Conservation (phyloP, 2,797 vertebrate genomes). For the Poeciliopsis paucimaculata region DNA sequence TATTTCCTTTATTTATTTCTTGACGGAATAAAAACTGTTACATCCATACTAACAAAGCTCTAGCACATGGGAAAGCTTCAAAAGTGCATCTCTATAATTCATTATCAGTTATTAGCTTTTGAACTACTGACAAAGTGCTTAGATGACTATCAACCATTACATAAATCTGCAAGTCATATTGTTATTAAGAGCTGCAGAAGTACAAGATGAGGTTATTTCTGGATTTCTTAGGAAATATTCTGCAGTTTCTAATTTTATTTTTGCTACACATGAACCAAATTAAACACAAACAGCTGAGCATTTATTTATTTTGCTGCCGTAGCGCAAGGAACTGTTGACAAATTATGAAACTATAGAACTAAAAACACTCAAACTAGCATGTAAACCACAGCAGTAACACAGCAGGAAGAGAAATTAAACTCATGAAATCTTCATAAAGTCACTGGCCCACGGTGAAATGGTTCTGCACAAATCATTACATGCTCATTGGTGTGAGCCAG, state of each 20-base stretch:
- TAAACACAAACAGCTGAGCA: neutral
- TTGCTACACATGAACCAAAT: neutral
- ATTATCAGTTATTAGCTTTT: neutral
- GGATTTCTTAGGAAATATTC: neutral
- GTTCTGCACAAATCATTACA: constrained; percentile 14
- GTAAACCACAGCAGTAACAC: constrained; percentile 4
- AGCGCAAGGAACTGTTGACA: neutral
- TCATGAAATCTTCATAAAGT: constrained; percentile 35
- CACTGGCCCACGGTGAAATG: constrained; percentile 11
- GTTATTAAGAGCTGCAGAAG: neutral
- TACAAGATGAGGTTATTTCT: neutral
- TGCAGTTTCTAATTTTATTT: neutral
- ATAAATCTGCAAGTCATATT: neutral
- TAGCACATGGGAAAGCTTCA: neutral
- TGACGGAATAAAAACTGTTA: neutral
- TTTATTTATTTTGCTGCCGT: constrained; percentile 16
- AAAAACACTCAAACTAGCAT: constrained; percentile 47
- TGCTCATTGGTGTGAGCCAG: neutral
- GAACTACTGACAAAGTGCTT: neutral
- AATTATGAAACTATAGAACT: constrained; percentile 20
- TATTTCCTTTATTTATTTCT: too few species aligned
- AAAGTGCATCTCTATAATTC: neutral
- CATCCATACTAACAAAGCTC: too few species aligned
- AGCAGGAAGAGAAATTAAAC: constrained; percentile 33
- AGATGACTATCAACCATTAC: neutral